phyloP scores from a whole-genome alignment of 2,888 invertebrate genomes.

The Liopterus haemorrhoidalis region DNA sequence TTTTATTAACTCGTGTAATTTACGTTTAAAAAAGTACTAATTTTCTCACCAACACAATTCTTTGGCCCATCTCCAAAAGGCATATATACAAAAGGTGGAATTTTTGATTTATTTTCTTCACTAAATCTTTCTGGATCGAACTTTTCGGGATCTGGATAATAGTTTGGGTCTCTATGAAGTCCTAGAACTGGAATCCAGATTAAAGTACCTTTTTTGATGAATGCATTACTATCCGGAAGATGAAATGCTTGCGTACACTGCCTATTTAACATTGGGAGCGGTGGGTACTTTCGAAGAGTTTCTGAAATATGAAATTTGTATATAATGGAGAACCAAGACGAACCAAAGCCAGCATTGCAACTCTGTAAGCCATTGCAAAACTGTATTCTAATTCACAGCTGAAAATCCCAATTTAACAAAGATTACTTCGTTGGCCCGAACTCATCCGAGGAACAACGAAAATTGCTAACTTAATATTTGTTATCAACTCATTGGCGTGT shows the following conservation, averaged over 20 bases:
- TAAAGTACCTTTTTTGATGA: conserved; percentile 9
- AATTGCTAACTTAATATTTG: too few species aligned
- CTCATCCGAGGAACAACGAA: too few species aligned
- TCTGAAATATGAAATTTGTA: conserved; percentile 9
- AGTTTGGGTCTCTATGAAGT: conserved; percentile 10
- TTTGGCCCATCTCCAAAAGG: conserved; percentile 18
- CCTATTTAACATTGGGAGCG: conserved; percentile 9
- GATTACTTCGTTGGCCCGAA: too few species aligned
- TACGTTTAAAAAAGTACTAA: too few species aligned
- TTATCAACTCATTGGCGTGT: too few species aligned
- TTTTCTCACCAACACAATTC: conserved; percentile 17
- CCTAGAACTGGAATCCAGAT: conserved; percentile 5
- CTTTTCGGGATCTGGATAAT: conserved; percentile 17
- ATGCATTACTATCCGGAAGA: conserved; percentile 30
- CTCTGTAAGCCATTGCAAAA: too few species aligned
- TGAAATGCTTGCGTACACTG: conserved; percentile 9
- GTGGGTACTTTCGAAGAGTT: conserved; percentile 13
- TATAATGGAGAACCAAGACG: too few species aligned
- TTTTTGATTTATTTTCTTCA: conserved; percentile 15
- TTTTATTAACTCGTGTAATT: too few species aligned
- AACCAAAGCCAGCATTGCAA: too few species aligned
- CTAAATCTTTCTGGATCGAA: conserved; percentile 17
- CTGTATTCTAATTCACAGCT: too few species aligned
- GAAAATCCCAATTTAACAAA: too few species aligned
- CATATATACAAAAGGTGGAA: conserved; percentile 10